Base-by-base conservation (phyloP, 2,888 invertebrate species). In the Fragum sueziense region DNA sequence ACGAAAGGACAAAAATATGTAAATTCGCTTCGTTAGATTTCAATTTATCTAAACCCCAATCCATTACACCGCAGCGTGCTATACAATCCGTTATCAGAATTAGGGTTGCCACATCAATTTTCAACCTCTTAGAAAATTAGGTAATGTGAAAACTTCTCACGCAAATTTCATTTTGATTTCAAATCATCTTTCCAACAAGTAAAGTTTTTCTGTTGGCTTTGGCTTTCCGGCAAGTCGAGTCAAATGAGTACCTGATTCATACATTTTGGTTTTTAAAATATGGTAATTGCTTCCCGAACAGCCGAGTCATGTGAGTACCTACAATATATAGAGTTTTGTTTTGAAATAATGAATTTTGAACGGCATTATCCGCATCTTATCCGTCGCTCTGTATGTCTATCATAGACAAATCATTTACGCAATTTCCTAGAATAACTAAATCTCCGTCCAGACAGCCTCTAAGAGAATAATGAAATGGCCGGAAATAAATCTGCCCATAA, bases 401-500 rank as follows among this genome's bases (percentile, higher is more conserved):
- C n/a, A n/a, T n/a, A n/a, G n/a, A 20, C 47, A 47, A 4, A 47
- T 4, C 47, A 47, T 47, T 47, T 47, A 14, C 25, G 57, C 22
- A 57, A 27, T 57, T 57, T 57, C 57, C n/a, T 20, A 25, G 25
- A 57, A 57, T 27, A 57, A 57, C 20, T 57, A 25, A 27, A 57
- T 57, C 57, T 57, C 25, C 25, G 25, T 2, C 14, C 25, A 57
- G 57, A 57, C 57, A 57, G 25, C 25, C 57, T 25, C 27, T 57
- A 57, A 27, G 20, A 57, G 27, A 27, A 57, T 57, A 57, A 57
- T 57, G n/a, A 25, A 57, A 57, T 27, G 57, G 27, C 57, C 57
- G 25, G 57, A 27, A 27, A 57, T 57, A 57, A 57, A 57, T 57
- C 22, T 57, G 57, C 9, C n/a, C 57, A n/a, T 57, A 57, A 57